Evolutionary conservation across 2,113 vertebrate genomes (phyloP), one percentile per base, ranked within the genome.

Genomic region (Carassius carassius): DNA sequence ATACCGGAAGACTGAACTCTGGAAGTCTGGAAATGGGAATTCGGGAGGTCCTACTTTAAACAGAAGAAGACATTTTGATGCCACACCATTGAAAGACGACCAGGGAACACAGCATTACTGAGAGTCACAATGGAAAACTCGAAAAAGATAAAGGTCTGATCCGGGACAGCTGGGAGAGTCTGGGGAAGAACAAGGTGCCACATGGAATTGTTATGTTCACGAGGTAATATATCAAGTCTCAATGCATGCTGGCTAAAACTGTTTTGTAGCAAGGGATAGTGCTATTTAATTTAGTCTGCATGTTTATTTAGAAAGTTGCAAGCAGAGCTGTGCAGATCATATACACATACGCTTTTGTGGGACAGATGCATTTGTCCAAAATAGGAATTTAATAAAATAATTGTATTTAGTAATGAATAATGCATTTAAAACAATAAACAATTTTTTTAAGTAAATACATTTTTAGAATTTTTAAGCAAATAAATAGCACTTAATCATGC

Each of bases 161-260:
- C 91, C 94, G 96, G 86, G 95, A 96, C 93, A 98, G 96, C 95
- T 98, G 97, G 97, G 94, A 86, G 90, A 95, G 90, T 85, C 93
- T 98, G 86, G 96, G 94, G 91, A 93, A 94, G 90, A 97, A 95
- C 93, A 97, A 97, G 81, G 93, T 95, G 89, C 95, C 96, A 86
- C 96, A 98, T n/a, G 97, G 97, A 85, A 91, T 95, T 76, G 90
- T 97, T 85, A 94, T 98, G 91, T 98, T 98, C 90, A 90, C 93
- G 93, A 98, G 97, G 97, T 98, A 94, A 86, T 63, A 72, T 65
- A 60, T 70, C 44, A 16, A 78, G 35, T 29, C 78, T 29, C 10
- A 16, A 62, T 65, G 58, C 77, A 78, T 49, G 60, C 37, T 29
- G 58, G 37, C 58, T 49, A 25, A 44, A 67, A 41, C 77, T 79